These are phyloP conservation scores for Gorsachius goisagi DNA, from an alignment of 2,113 vertebrate species.

Conservation along the genomic window DNA sequence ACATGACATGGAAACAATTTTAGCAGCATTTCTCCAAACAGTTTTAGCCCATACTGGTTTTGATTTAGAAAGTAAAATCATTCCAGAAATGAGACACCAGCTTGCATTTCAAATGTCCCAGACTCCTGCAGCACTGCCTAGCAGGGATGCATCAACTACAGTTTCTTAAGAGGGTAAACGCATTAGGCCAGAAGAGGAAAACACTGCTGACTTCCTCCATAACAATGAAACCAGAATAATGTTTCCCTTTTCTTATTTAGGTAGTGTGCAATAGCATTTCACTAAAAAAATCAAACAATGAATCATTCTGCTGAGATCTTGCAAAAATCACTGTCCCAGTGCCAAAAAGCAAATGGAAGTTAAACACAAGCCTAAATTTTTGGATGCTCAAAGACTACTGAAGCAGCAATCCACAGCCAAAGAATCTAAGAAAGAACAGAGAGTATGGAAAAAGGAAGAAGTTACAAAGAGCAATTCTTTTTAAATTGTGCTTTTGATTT, in stretches of 20 bases:
- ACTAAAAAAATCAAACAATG: background rate
- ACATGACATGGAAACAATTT: background rate
- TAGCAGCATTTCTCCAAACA: background rate
- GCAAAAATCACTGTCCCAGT: background rate
- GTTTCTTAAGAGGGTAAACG: background rate
- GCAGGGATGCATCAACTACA: background rate
- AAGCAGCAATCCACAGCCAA: background rate
- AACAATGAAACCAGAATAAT: background rate
- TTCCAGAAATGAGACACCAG: background rate
- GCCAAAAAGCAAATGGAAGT: background rate
- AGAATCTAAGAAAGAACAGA: background rate
- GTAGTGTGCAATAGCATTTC: accelerated
- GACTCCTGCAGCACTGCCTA: background rate
- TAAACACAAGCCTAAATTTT: background rate
- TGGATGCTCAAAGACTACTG: background rate
- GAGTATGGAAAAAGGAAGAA: background rate
- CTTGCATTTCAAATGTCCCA: background rate
- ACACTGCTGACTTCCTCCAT: accelerated
- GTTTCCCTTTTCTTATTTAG: background rate
- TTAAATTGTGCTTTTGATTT: background rate
- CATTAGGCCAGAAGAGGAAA: background rate
- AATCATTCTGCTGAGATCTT: background rate
- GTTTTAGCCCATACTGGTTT: background rate
- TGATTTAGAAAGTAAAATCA: background rate
- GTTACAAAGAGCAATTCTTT: background rate